Evolutionary conservation across 2,113 vertebrate genomes (phyloP).

Genomic region (Saccopteryx leptura): DNA sequence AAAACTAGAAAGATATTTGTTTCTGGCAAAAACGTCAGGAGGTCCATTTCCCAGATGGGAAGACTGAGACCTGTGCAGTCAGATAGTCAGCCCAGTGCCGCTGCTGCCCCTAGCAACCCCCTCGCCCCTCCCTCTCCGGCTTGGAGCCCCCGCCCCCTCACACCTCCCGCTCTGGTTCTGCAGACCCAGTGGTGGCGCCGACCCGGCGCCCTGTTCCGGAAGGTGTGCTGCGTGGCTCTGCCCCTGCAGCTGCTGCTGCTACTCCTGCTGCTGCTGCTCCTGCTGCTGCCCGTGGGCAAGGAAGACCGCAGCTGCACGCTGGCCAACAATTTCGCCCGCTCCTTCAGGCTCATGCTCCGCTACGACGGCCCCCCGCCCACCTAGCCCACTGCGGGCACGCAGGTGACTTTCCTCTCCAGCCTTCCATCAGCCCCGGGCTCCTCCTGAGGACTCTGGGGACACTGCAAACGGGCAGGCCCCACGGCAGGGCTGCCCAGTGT

Average conservation of each 20-base stretch:
- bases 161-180: background rate
- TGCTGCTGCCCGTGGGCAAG: constrained; percentile 92
- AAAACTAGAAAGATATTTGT: background rate
- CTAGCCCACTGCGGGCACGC: constrained; percentile 66
- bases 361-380: constrained; percentile 94
- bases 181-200: constrained; percentile 84
- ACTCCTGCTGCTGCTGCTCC: constrained; percentile 92
- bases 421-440: background rate
- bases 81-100: rapidly evolving
- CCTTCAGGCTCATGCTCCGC: constrained; percentile 95
- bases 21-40: background rate
- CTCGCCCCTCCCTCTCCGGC: rapidly evolving
- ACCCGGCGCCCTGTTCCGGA: constrained; percentile 83
- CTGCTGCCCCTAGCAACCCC: rapidly evolving
- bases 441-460: background rate
- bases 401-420: constrained; percentile 10
- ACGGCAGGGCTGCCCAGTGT: constrained; percentile 25
- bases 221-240: constrained; percentile 92
- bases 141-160: background rate
- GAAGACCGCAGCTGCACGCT: constrained; percentile 92
- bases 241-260: constrained; percentile 93
- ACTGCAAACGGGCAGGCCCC: constrained; percentile 43
- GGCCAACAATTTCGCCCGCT: constrained; percentile 96
- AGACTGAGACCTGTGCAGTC: rapidly evolving
- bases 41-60: background rate